A percentile compares a stretch with the other conserved stretches of the same genome.
These are phyloP conservation scores for Schizopygopsis malacanthus DNA, from an alignment of 2,797 vertebrate species.

Conservation along the genomic window DNA sequence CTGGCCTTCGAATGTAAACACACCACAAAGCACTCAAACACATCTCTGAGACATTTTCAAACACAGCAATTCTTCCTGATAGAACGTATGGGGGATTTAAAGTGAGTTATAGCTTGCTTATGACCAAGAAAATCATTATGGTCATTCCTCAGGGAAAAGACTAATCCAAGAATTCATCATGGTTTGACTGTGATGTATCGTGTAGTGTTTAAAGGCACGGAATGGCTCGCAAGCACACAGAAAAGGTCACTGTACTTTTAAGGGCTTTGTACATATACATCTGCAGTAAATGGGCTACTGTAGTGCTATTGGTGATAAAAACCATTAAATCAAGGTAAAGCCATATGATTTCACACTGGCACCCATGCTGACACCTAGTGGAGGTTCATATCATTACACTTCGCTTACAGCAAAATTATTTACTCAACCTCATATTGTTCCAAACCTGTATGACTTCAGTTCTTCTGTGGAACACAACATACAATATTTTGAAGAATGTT, in stretches of 20 bases:
- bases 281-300: conserved; percentile 31
- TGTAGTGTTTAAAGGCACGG: conserved; percentile 22
- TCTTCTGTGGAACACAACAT: neutral
- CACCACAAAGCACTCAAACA: conserved; percentile 55
- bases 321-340: conserved; percentile 41
- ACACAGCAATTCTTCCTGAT: conserved; percentile 64
- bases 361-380: conserved; percentile 36
- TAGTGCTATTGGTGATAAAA: conserved; percentile 36
- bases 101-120: conserved; percentile 65
- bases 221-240: neutral
- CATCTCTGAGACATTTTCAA: conserved; percentile 70
- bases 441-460: neutral
- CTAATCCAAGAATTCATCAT: conserved; percentile 66
- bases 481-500: no score
- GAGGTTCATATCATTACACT: conserved; percentile 20
- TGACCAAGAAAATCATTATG: conserved; percentile 66
- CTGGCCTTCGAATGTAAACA: conserved; percentile 77
- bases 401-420: neutral
- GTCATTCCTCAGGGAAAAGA: conserved; percentile 53
- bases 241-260: conserved; percentile 33
- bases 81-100: conserved; percentile 55
- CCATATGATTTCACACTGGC: neutral
- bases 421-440: neutral
- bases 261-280: conserved; percentile 35
- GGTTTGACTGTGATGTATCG: conserved; percentile 20